Base-by-base conservation (phyloP, 2,888 invertebrate genomes). In the Alentia gelatinosa region DNA sequence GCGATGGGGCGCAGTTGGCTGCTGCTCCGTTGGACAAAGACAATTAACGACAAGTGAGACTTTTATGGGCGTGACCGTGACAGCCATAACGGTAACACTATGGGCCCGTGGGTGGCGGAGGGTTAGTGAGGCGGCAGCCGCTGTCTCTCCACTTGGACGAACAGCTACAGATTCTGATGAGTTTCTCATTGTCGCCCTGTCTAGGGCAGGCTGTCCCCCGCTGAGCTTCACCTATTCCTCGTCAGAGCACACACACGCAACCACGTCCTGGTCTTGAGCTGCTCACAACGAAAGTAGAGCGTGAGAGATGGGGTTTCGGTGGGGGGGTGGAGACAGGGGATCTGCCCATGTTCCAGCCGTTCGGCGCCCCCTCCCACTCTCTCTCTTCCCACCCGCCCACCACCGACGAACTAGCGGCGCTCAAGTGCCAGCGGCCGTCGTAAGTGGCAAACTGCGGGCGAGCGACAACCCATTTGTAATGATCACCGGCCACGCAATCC, bases 361-460 rank as follows among this genome's bases (percentile, higher is more conserved):
- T n/a, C n/a, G n/a, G n/a, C n/a, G n/a, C n/a, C n/a, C n/a, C n/a
- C n/a, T n/a, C 19, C n/a, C 56, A 56, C 56, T 56, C 56, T 56
- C 15, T n/a, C 39, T 1, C 79, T n/a, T 23, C 79, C 47, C n/a
- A 23, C 33, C 47, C 86, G 23, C 5, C 56, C 56, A 56, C 56
- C 47, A 47, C 47, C 47, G 9, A 7, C 19, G 23, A 9, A 68
- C 30, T 68, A 9, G 30, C 83, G 23, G 23, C 1, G 1, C 12
- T 4, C 86, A 42, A 86, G 42, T 42, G 42, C 33, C 50, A 23
- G 42, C 50, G 79, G 35, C 37, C 42, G 47, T 19, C 42, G n/a
- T 47, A 86, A 86, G 86, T 86, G 86, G 86, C 86, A 47, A 86
- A 86, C 86, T 33, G 86, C 35, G 86, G 86, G 19, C 35, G 86